Evolutionary conservation across 2,113 vertebrate genomes (phyloP), one percentile per base, ranked within the genome.

Genomic region (Chauna torquata): DNA sequence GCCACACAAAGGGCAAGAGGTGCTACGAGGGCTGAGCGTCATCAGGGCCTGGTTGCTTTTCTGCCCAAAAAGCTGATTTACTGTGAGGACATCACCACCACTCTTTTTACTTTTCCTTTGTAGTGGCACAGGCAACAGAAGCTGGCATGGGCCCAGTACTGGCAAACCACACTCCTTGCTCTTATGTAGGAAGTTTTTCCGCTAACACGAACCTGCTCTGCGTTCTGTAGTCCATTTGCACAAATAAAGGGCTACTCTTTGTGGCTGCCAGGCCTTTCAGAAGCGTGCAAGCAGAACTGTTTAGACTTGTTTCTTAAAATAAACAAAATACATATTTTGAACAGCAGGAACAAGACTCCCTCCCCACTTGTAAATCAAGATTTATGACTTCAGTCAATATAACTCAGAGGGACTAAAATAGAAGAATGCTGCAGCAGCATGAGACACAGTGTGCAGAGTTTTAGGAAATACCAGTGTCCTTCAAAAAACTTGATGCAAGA

Each of bases 21-120:
- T 40, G 57, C 20, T 32, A 3, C 3, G 2, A 50, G 13, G 42
- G 8, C 4, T 42, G 23, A n/a, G 32, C 11, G 22, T 8, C 61
- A 25, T 23, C 18, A 15, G 2, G 4, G 30, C 49, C 30, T 2
- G 0, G 14, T 24, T 68, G 38, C 40, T 44, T 44, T 65, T 27
- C 22, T 50, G 55, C 25, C 58, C 59, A 52, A 30, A 44, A 62
- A 14, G 7, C 20, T 16, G 17, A 2, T 36, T 12, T 8, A 16
- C 13, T 16, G 28, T 55, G 8, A 44, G 12, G 19, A 23, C 38
- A 50, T 65, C n/a, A 5, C 7, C 40, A n/a, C 34, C 11, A 1
- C 13, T 25, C 16, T 14, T 58, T n/a, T 20, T 12, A 1, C 9
- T 25, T 57, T 40, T 57, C 22, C 38, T 2, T 20, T 0, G 0